Percentiles rank a stretch among this genome's conserved stretches.
These are phyloP conservation scores for Tanypteryx hageni DNA, from an alignment of 2,888 invertebrate genomes.

Conservation along the genomic window DNA sequence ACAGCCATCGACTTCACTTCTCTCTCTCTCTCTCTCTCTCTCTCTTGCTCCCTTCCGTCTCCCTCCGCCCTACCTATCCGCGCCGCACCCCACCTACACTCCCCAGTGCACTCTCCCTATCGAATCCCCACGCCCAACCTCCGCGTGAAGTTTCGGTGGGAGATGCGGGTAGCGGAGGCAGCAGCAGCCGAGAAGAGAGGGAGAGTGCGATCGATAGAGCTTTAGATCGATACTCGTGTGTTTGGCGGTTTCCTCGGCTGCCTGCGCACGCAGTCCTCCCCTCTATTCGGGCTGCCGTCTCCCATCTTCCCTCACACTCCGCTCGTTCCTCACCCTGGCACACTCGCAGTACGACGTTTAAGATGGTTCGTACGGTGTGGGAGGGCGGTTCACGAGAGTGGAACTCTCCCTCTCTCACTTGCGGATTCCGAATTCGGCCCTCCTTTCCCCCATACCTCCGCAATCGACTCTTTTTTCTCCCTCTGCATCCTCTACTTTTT, in stretches of 20 bases:
- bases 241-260: constrained; percentile 55
- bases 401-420: not conserved
- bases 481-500: not conserved
- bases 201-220: constrained; percentile 56
- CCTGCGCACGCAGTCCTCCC: constrained; percentile 43
- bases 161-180: constrained; percentile 7
- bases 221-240: constrained; percentile 61
- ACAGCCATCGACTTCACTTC: constrained; percentile 52
- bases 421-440: constrained; percentile 31
- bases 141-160: constrained; percentile 17
- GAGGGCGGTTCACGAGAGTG: constrained; percentile 16
- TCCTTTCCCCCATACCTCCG: not conserved
- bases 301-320: not conserved
- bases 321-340: constrained; percentile 18
- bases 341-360: constrained; percentile 47
- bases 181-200: constrained; percentile 23
- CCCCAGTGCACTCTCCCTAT: not conserved
- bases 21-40: not conserved
- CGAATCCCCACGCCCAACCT: not conserved
- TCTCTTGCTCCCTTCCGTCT: not conserved
- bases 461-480: not conserved
- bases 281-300: not conserved
- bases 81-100: not conserved
- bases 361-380: constrained; percentile 38
- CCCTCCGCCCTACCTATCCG: not conserved